Base-by-base conservation (phyloP, 1,140 invertebrate genomes). In the Drosophila ironensis region DNA sequence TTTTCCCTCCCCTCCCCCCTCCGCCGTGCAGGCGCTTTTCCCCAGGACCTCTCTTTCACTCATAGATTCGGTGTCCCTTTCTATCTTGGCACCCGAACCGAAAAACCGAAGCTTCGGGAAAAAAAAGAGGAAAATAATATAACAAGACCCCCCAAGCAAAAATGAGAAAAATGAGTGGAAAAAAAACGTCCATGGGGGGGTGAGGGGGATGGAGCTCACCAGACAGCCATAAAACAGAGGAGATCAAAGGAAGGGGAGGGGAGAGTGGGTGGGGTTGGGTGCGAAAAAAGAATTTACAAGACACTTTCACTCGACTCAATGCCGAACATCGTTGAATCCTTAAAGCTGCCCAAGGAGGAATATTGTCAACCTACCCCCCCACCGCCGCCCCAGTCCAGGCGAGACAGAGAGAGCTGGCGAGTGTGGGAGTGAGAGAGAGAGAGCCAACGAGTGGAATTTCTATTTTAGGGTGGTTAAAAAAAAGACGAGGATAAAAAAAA, bases 271-370 rank as follows among this genome's bases (percentile, higher is more conserved):
- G 22, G 11, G 2, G 11, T 33, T 8, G 20, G 53, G 30, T 37
- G 17, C 11, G 11, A 44, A 50, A 37, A 40, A 47, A 54, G 22
- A 25, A 7, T 16, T 37, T 45, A 70, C 54, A 70, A 72, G 59
- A 56, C 78, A 82, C 78, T 82, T 82, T 82, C 78, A 82, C 66
- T 69, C 66, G 44, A 69, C 66, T 56, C 68, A 69, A 70, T 59
- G 72, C 77, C 80, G 72, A 82, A 82, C 70, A 59, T 64, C 69
- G 71, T 57, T 56, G 51, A 76, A 67, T 28, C 66, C 66, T 70
- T 69, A 69, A 69, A 69, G 66, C 45, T 57, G 52, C 28, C 64
- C 63, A 45, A 68, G 50, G 22, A 63, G 59, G 33, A 67, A 68
- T 11, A 50, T 54, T 54, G 64, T 68, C 61, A 68, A 67, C 61